phyloP scores from a whole-genome alignment of 92 coral and sea anemone species.

The Siderastrea radians region DNA sequence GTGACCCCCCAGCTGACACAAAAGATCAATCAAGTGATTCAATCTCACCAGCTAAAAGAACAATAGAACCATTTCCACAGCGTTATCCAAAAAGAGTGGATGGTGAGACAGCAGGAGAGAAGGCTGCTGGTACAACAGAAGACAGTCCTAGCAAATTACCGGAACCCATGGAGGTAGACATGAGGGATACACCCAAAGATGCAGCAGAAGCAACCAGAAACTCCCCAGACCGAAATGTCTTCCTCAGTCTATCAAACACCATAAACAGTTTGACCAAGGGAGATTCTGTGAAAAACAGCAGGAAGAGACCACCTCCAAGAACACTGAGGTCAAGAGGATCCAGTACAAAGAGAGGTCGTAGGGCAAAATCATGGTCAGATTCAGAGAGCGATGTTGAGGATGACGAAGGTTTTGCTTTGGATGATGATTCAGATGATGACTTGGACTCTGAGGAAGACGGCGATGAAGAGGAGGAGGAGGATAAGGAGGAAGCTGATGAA shows the following conservation, averaged over 20 bases:
- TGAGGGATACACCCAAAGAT: not conserved
- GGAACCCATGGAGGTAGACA: not conserved
- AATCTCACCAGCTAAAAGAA: not conserved
- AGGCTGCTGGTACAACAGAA: not conserved
- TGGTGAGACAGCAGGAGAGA: not conserved
- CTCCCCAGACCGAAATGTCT: not conserved
- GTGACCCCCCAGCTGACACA: not conserved
- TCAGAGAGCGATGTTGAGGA: slow-evolving; percentile 34
- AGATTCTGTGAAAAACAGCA: not conserved
- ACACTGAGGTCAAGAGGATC: not conserved
- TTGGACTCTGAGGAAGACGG: slow-evolving; percentile 35
- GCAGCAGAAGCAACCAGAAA: not conserved
- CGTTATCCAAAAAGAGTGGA: not conserved
- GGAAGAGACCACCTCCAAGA: slow-evolving; percentile 39
- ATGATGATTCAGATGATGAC: slow-evolving; percentile 56
- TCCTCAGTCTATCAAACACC: slow-evolving; percentile 11
- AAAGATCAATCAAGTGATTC: not conserved
- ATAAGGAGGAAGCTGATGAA: not conserved
- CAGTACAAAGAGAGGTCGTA: slow-evolving; percentile 32
- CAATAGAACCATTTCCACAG: slow-evolving; percentile 3
- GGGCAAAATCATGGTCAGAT: slow-evolving; percentile 10
- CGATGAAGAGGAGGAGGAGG: slow-evolving; percentile 19
- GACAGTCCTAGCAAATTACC: not conserved
- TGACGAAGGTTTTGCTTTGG: slow-evolving; percentile 9
- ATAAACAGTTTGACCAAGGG: not conserved